These are phyloP conservation scores for Drosophila phalerata DNA, from an alignment of 2,888 invertebrate species.

Conservation along the genomic window DNA sequence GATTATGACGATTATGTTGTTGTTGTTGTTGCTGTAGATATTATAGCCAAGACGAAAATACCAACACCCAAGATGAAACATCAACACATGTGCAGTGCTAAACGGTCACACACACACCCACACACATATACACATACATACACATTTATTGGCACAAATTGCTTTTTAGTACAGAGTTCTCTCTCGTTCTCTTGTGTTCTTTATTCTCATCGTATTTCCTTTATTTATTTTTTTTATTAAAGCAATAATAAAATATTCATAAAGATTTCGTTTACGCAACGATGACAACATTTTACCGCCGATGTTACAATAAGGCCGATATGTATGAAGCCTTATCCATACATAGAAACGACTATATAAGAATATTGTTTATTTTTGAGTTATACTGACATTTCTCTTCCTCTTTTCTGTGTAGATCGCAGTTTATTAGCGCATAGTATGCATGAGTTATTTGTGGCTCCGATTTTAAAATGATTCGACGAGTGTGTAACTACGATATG, in stretches of 20 bases:
- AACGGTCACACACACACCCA: slow-evolving; percentile 42
- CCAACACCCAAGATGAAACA: slow-evolving; percentile 45
- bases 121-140: slow-evolving; percentile 31
- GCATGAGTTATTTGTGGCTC: slow-evolving; percentile 45
- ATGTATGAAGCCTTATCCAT: slow-evolving; percentile 27
- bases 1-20: slow-evolving; percentile 78
- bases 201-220: slow-evolving; percentile 2
- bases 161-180: slow-evolving; percentile 61
- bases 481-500: slow-evolving; percentile 52
- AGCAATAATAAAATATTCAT: slow-evolving; percentile 82
- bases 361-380: slow-evolving; percentile 6
- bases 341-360: not conserved
- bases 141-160: slow-evolving; percentile 82
- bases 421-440: slow-evolving; percentile 47
- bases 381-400: slow-evolving; percentile 9
- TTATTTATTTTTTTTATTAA: slow-evolving; percentile 69
- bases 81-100: slow-evolving; percentile 49
- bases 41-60: slow-evolving; percentile 43
- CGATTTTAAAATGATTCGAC: slow-evolving; percentile 44
- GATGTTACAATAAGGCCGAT: slow-evolving; percentile 60
- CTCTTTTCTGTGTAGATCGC: slow-evolving; percentile 16
- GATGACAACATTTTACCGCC: slow-evolving; percentile 49
- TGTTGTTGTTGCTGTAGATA: slow-evolving; percentile 35
- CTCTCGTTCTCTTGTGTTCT: slow-evolving; percentile 10
- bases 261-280: slow-evolving; percentile 73